phyloP scores from a whole-genome alignment of 1,140 invertebrate genomes.

The Drosophila bocqueti region DNA sequence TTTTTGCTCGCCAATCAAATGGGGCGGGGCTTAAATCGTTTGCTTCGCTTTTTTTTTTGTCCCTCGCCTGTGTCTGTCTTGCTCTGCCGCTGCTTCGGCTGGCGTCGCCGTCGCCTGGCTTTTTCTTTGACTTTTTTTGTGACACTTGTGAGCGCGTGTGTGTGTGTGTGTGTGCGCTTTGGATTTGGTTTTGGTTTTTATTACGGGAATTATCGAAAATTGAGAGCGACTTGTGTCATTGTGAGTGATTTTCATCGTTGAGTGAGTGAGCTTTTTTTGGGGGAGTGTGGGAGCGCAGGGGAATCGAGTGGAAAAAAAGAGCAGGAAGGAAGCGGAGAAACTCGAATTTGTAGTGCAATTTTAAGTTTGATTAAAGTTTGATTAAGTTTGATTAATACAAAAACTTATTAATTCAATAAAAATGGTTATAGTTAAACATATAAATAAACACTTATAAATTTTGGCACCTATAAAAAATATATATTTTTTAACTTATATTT shows the following conservation, averaged over 20 bases:
- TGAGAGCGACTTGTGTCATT: constrained; percentile 54
- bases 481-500: neutral
- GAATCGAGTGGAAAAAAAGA: neutral
- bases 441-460: neutral
- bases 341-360: too few relatives aligned
- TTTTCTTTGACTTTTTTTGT: constrained; percentile 49
- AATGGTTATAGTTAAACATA: neutral
- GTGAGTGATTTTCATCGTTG: constrained; percentile 24
- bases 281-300: neutral
- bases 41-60: constrained; percentile 35
- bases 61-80: constrained; percentile 39
- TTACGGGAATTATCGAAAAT: constrained; percentile 83
- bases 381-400: neutral
- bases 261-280: constrained; percentile 25
- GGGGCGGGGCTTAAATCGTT: constrained; percentile 83
- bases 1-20: constrained; percentile 83
- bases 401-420: neutral
- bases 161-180: constrained; percentile 51
- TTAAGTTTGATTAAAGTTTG: neutral
- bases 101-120: constrained; percentile 36
- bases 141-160: constrained; percentile 62
- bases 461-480: too few relatives aligned
- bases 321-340: neutral
- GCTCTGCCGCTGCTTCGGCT: constrained; percentile 24
- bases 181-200: constrained; percentile 72